These are phyloP conservation scores for Parapristionchus giblindavisi DNA, from an alignment of 2,888 invertebrate species.

Conservation along the genomic window DNA sequence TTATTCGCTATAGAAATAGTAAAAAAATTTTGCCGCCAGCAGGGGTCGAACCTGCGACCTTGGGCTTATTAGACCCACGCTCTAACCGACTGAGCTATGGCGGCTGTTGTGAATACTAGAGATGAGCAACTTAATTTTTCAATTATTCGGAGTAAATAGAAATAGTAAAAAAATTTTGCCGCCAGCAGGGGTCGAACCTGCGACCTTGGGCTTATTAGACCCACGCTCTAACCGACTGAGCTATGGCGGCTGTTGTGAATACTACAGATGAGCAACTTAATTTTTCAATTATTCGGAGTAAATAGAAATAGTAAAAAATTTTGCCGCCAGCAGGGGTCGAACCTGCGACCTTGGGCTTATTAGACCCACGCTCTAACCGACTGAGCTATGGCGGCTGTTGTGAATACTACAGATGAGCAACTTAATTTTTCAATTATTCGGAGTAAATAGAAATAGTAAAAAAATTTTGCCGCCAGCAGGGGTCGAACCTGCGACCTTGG, in stretches of 20 bases:
- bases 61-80: conserved; percentile 48
- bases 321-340: conserved; percentile 42
- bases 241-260: conserved; percentile 46
- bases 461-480: conserved; percentile 42
- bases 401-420: too few species aligned
- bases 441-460: too few species aligned
- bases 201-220: conserved; percentile 48
- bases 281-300: too few species aligned
- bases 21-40: conserved; percentile 42
- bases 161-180: too few species aligned
- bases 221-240: conserved; percentile 47
- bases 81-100: conserved; percentile 47
- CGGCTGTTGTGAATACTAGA: too few species aligned
- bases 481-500: conserved; percentile 46
- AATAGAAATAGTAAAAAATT: too few species aligned
- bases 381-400: conserved; percentile 46
- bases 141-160: too few species aligned
- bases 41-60: conserved; percentile 45
- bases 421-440: too few species aligned
- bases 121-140: too few species aligned
- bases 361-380: conserved; percentile 47
- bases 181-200: conserved; percentile 44
- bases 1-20: too few species aligned
- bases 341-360: conserved; percentile 48
- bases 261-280: too few species aligned